Conservation (phyloP, 1,140 invertebrate species). For the Cydia splendana region DNA sequence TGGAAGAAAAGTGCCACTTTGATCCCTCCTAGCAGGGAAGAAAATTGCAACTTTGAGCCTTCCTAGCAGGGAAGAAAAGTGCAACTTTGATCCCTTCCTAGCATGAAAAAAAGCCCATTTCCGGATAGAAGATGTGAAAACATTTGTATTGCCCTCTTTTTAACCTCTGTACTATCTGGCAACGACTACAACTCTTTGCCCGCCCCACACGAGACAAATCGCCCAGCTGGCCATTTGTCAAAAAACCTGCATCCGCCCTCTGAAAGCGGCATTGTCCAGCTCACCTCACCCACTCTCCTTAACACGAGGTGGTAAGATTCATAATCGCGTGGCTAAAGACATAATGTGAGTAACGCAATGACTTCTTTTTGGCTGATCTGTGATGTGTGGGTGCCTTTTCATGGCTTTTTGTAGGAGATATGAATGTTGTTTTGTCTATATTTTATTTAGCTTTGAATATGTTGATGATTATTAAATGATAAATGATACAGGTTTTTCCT, state of each 20-base stretch:
- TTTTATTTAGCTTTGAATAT: neutral
- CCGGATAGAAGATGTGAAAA: too few relatives aligned
- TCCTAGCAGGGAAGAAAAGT: too few relatives aligned
- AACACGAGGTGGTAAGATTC: constrained; percentile 41
- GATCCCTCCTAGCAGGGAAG: too few relatives aligned
- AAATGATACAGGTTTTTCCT: too few relatives aligned
- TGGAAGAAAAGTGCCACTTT: too few relatives aligned
- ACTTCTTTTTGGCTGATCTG: constrained; percentile 45
- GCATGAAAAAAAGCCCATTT: too few relatives aligned
- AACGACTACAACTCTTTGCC: constrained; percentile 52
- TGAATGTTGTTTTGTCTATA: neutral
- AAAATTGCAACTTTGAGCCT: too few relatives aligned
- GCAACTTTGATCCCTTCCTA: too few relatives aligned
- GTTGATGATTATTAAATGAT: too few relatives aligned
- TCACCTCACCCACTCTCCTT: constrained; percentile 42
- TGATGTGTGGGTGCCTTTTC: neutral
- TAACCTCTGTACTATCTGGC: neutral
- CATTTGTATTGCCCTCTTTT: neutral
- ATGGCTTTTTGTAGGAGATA: constrained; percentile 6
- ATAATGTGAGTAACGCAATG: constrained; percentile 64
- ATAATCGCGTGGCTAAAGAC: constrained; percentile 39
- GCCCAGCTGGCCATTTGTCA: constrained; percentile 75
- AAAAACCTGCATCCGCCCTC: constrained; percentile 76
- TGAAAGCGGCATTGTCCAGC: constrained; percentile 69
- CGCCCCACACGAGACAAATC: constrained; percentile 76